Evolutionary conservation across 2,797 vertebrate genomes (phyloP).

Genomic region (Fistularia commersonii): DNA sequence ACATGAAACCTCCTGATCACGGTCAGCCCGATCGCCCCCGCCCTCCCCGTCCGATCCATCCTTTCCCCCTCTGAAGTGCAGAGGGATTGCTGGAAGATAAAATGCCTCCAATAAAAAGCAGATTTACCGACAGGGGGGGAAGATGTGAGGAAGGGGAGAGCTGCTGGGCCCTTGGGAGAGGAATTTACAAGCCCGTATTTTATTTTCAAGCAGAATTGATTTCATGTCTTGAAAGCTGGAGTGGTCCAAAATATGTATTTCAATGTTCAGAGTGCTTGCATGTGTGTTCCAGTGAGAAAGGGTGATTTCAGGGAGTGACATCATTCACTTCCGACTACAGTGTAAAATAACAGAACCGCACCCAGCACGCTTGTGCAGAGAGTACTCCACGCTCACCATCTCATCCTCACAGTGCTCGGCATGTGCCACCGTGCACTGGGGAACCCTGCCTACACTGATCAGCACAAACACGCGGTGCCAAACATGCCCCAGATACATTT

Average conservation of each 20-base stretch:
- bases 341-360: slow-evolving; percentile 62
- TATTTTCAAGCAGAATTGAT: slow-evolving; percentile 23
- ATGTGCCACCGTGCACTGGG: slow-evolving; percentile 12
- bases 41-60: slow-evolving; percentile 13
- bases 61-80: slow-evolving; percentile 13
- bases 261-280: background rate
- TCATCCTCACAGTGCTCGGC: slow-evolving; percentile 32
- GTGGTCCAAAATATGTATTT: slow-evolving; percentile 17
- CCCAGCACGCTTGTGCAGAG: slow-evolving; percentile 43
- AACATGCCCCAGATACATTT: slow-evolving; percentile 61
- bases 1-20: slow-evolving; percentile 30
- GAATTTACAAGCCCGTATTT: slow-evolving; percentile 44
- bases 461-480: slow-evolving; percentile 22
- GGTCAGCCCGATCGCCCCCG: slow-evolving; percentile 27
- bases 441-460: slow-evolving; percentile 22
- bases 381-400: slow-evolving; percentile 19
- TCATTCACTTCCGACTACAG: background rate
- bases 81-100: slow-evolving; percentile 32
- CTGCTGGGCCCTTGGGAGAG: slow-evolving; percentile 21
- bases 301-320: slow-evolving; percentile 5
- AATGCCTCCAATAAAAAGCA: slow-evolving; percentile 50
- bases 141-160: slow-evolving; percentile 8
- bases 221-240: slow-evolving; percentile 10
- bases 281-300: too few relatives aligned
- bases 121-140: slow-evolving; percentile 48